A percentile compares a stretch with the other conserved stretches of the same genome.
phyloP scores from a whole-genome alignment of 2,888 invertebrate species.

The Drosophila fulvimacula region DNA sequence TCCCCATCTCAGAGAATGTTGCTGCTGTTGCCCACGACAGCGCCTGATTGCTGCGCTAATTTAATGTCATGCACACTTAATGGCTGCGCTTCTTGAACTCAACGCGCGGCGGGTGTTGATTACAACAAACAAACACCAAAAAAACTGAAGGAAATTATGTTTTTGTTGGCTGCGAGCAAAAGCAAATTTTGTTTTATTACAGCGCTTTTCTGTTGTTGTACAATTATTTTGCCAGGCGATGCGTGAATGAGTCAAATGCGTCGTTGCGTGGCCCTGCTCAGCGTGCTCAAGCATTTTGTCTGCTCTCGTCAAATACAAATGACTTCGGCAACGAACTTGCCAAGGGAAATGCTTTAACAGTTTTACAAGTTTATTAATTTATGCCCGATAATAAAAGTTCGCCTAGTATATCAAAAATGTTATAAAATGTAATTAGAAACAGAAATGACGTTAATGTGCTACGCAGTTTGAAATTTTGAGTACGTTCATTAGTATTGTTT shows the following conservation, averaged over 20 bases:
- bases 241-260: conserved; percentile 72
- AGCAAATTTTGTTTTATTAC: conserved; percentile 60
- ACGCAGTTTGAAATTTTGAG: conserved; percentile 9
- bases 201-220: conserved; percentile 45
- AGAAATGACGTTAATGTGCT: conserved; percentile 19
- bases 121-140: conserved; percentile 50
- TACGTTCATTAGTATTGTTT: neutral
- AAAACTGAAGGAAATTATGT: conserved; percentile 30
- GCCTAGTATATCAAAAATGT: conserved; percentile 4
- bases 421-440: conserved; percentile 37
- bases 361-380: conserved; percentile 75
- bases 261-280: conserved; percentile 45
- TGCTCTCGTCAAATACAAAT: conserved; percentile 27
- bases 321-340: conserved; percentile 54
- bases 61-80: conserved; percentile 72
- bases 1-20: conserved; percentile 8
- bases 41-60: conserved; percentile 69
- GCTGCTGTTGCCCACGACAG: conserved; percentile 10
- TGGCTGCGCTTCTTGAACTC: conserved; percentile 37
- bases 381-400: conserved; percentile 42
- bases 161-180: conserved; percentile 15
- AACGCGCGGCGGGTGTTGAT: conserved; percentile 66
- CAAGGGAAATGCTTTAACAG: conserved; percentile 57
- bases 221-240: conserved; percentile 71
- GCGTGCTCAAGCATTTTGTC: conserved; percentile 44